These are phyloP conservation scores for Chlamydotis undulata DNA, from an alignment of 2,113 vertebrate species.

Conservation along the genomic window DNA sequence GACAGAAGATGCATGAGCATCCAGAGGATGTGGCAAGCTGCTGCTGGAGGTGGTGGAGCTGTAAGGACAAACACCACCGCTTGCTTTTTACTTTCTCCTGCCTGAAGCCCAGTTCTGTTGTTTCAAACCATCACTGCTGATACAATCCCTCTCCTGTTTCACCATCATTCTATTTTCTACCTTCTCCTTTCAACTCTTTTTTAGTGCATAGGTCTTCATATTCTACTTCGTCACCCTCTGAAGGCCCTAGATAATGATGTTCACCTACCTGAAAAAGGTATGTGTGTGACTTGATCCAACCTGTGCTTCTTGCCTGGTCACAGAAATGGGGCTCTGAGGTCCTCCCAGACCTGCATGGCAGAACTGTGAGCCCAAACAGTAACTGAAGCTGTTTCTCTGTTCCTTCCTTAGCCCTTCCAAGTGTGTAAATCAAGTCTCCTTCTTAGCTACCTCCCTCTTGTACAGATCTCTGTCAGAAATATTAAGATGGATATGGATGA, in stretches of 20 bases:
- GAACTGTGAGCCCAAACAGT: neutral
- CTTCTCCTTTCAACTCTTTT: neutral
- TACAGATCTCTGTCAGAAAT: neutral
- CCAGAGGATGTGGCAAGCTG: too few species aligned
- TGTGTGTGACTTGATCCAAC: neutral
- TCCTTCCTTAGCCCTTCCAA: neutral
- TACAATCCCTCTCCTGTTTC: neutral
- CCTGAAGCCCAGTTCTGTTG: neutral
- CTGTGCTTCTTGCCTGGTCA: neutral
- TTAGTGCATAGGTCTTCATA: neutral
- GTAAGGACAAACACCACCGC: neutral
- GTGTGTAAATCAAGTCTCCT: neutral
- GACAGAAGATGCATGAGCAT: too few species aligned
- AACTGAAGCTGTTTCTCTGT: neutral
- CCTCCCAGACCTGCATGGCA: neutral
- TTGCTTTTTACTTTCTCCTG: neutral
- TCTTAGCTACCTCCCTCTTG: neutral
- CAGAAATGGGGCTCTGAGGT: neutral
- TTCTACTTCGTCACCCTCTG: neutral
- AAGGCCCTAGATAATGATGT: neutral
- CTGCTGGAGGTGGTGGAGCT: neutral
- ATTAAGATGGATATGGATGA: neutral
- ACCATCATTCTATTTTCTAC: neutral
- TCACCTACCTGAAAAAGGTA: neutral
- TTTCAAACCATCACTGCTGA: neutral